These are phyloP conservation scores for Neodiprion lecontei DNA, from an alignment of 1,140 invertebrate genomes.

Conservation along the genomic window DNA sequence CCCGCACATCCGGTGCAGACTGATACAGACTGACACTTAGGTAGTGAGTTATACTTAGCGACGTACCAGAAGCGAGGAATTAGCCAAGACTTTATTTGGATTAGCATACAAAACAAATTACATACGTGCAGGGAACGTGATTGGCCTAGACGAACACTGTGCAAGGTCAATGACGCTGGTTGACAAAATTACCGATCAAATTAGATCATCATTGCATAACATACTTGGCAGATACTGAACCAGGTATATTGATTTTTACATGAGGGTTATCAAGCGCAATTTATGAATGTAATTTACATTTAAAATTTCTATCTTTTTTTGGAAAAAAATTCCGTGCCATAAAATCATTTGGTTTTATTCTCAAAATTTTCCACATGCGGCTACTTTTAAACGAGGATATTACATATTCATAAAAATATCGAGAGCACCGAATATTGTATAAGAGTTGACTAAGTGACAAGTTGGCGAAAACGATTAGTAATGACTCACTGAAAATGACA, in stretches of 20 bases:
- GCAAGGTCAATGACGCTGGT: neutral
- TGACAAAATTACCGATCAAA: neutral
- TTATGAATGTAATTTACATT: neutral
- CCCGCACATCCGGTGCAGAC: neutral
- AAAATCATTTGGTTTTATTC: too few species aligned
- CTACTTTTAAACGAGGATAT: too few species aligned
- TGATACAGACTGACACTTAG: neutral
- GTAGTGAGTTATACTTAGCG: neutral
- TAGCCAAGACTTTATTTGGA: slow-evolving; percentile 5
- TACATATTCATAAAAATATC: too few species aligned
- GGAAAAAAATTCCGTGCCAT: too few species aligned
- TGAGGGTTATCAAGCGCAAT: neutral
- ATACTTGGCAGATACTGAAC: neutral
- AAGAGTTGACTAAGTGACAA: too few species aligned
- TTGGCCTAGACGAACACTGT: neutral
- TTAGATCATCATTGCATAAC: neutral
- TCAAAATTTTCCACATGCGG: too few species aligned
- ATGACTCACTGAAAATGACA: neutral
- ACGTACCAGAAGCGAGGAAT: slow-evolving; percentile 4
- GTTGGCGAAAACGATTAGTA: too few species aligned
- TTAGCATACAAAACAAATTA: neutral
- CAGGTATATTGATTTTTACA: neutral
- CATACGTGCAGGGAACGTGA: neutral
- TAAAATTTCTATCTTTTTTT: too few species aligned
- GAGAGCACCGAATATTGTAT: too few species aligned